These are phyloP conservation scores for Rhinogobius similis DNA, from an alignment of 2,113 vertebrate genomes.

Conservation along the genomic window DNA sequence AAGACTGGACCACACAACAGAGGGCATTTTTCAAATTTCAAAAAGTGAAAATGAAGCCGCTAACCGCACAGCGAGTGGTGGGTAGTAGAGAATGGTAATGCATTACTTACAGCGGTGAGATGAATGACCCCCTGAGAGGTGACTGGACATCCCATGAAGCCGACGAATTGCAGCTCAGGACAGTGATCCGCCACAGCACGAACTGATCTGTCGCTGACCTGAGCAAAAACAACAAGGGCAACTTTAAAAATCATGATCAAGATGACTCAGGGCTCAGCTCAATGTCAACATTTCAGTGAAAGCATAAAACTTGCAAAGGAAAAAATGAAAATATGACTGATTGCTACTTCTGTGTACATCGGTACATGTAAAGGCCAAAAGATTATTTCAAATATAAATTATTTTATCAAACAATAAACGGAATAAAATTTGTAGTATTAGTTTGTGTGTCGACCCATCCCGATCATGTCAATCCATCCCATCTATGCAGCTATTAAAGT, in stretches of 20 bases:
- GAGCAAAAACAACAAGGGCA: slow-evolving; percentile 4
- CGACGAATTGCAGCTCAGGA: slow-evolving; percentile 93
- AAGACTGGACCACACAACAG: slow-evolving; percentile 21
- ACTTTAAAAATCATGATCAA: background rate
- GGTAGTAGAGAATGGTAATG: background rate
- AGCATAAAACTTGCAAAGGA: background rate
- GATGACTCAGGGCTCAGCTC: background rate
- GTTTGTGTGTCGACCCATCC: no score
- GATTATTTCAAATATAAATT: no score
- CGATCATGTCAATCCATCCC: no score
- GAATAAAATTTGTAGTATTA: no score
- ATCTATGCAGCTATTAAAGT: no score
- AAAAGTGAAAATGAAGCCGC: background rate
- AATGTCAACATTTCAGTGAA: background rate
- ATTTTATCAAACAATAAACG: no score
- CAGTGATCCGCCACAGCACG: slow-evolving; percentile 95
- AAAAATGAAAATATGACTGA: no score
- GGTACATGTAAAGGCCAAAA: no score
- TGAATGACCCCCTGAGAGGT: slow-evolving; percentile 97
- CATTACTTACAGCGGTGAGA: slow-evolving; percentile 89
- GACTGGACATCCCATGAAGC: slow-evolving; percentile 98
- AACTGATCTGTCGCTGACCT: slow-evolving; percentile 95
- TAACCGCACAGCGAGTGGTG: background rate
- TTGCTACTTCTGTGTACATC: no score
- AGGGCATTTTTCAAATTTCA: background rate